Evolutionary conservation across 2,797 vertebrate genomes (phyloP).

Genomic region (Fistularia commersonii): DNA sequence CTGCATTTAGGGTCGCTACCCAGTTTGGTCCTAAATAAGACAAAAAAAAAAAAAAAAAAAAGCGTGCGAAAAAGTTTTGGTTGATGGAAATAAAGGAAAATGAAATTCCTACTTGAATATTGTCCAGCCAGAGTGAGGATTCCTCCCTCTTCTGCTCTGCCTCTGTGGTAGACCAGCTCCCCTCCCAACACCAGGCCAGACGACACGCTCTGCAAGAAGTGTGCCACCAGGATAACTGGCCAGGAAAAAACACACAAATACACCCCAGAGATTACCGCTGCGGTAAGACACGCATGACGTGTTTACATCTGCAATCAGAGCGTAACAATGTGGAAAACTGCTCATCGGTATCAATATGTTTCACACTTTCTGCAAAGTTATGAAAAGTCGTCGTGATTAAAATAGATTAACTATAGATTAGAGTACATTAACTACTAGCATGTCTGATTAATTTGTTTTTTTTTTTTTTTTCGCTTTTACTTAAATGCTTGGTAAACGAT

Average conservation of each 20-base stretch:
- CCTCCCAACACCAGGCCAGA: conserved; percentile 89
- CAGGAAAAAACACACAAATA: conserved; percentile 26
- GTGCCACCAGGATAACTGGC: conserved; percentile 92
- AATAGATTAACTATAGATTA: too few species aligned
- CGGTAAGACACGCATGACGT: background rate
- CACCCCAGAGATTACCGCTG: background rate
- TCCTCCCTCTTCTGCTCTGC: conserved; percentile 89
- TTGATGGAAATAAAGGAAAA: conserved; percentile 3
- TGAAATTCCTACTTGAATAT: conserved; percentile 79
- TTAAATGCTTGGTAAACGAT: too few species aligned
- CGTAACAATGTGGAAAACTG: too few species aligned
- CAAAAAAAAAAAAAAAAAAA: background rate
- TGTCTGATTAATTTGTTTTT: too few species aligned
- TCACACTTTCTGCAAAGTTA: too few species aligned
- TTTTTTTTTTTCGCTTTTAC: too few species aligned
- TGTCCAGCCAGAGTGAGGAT: conserved; percentile 92
- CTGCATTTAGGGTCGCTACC: conserved; percentile 89
- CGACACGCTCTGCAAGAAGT: conserved; percentile 94
- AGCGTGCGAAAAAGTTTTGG: background rate
- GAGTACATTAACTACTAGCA: too few species aligned
- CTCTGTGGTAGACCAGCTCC: conserved; percentile 92
- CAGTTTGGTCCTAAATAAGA: conserved; percentile 82
- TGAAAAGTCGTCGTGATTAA: too few species aligned
- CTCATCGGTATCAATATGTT: too few species aligned
- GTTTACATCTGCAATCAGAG: too few species aligned